A percentile compares a stretch with the other conserved stretches of the same genome.
phyloP scores from a whole-genome alignment of 2,888 invertebrate genomes.

The Noctua janthina region DNA sequence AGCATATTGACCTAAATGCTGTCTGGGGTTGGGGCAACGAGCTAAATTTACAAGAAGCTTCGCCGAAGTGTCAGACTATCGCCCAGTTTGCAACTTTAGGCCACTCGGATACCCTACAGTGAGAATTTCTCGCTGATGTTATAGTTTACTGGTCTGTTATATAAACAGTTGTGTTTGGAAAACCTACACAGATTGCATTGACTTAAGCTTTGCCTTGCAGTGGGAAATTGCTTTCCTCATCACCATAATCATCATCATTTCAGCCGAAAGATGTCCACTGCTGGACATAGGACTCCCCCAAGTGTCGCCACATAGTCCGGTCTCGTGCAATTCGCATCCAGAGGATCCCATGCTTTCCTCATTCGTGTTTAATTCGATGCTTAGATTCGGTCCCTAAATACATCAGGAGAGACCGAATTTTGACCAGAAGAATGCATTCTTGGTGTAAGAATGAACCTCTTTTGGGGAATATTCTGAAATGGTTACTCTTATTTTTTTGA shows the following conservation, averaged over 20 bases:
- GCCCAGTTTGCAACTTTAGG: conserved; percentile 69
- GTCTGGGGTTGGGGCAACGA: conserved; percentile 64
- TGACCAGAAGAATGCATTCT: background rate
- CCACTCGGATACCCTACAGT: conserved; percentile 60
- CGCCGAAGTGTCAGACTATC: conserved; percentile 71
- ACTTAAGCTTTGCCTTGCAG: conserved; percentile 1
- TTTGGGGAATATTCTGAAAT: background rate
- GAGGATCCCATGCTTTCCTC: background rate
- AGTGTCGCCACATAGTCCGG: no score
- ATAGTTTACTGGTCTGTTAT: conserved; percentile 40
- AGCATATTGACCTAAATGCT: conserved; percentile 72
- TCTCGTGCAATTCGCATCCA: no score
- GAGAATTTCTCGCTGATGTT: conserved; percentile 55
- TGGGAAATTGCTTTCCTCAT: background rate
- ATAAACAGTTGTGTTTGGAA: conserved; percentile 40
- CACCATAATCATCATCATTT: no score
- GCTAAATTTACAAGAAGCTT: conserved; percentile 73
- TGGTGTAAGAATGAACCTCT: background rate
- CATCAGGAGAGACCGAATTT: background rate
- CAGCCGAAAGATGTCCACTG: no score
- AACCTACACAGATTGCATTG: conserved; percentile 5
- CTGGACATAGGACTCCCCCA: no score
- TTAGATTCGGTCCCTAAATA: background rate
- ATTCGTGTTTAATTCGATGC: conserved; percentile 1
- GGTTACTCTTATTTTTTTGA: background rate